Evolutionary conservation across 1,140 invertebrate genomes (phyloP).

Genomic region (Monochamus saltuarius): DNA sequence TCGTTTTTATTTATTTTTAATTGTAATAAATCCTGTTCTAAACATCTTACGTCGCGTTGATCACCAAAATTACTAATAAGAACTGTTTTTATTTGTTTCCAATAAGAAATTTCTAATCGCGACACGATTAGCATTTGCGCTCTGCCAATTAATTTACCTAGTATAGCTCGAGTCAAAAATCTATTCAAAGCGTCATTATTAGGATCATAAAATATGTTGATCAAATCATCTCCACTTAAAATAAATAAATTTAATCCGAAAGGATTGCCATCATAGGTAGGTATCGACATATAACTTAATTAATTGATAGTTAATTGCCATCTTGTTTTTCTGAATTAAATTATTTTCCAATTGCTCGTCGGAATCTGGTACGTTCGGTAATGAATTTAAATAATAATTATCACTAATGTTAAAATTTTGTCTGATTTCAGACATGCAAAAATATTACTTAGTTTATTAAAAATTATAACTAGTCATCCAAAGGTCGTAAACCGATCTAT

Average conservation of each 20-base stretch:
- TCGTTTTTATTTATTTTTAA: conserved; percentile 30
- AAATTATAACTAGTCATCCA: too few species aligned
- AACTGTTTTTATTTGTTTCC: conserved; percentile 26
- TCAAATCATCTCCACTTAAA: conserved; percentile 19
- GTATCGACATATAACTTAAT: conserved; percentile 26
- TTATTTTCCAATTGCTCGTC: neutral
- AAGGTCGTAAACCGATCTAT: too few species aligned
- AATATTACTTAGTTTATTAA: too few species aligned
- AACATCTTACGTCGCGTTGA: conserved; percentile 34
- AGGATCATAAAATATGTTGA: conserved; percentile 6
- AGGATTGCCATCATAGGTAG: conserved; percentile 24
- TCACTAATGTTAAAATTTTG: too few species aligned
- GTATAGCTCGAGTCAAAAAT: conserved; percentile 19
- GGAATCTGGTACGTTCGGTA: too few species aligned
- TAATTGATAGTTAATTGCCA: conserved; percentile 17
- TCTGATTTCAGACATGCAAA: too few species aligned
- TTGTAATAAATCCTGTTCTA: conserved; percentile 32
- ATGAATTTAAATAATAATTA: too few species aligned
- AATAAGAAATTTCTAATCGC: conserved; percentile 31
- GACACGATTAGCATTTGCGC: conserved; percentile 26
- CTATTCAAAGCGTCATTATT: conserved; percentile 14
- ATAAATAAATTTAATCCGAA: conserved; percentile 26
- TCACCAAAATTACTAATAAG: conserved; percentile 28
- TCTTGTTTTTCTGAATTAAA: neutral
- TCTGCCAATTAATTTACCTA: conserved; percentile 31